Conservation (phyloP, 2,888 invertebrate genomes). For the Campopleginae sp. region DNA sequence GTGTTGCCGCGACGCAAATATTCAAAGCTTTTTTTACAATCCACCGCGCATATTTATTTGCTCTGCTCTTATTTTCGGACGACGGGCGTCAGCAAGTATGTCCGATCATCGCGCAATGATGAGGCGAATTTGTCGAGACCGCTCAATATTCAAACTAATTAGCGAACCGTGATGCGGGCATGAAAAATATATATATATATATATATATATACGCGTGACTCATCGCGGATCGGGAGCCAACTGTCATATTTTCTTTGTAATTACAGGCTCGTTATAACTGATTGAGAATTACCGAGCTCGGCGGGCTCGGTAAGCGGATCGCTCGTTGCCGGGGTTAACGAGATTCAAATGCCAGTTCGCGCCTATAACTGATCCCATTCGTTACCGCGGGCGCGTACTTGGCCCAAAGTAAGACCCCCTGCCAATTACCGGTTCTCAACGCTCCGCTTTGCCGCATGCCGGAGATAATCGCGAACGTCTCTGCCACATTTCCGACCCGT, state of each 20-base stretch:
- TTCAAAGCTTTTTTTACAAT: constrained; percentile 79
- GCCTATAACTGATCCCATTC: constrained; percentile 73
- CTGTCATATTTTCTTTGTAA: neutral
- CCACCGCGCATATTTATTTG: constrained; percentile 78
- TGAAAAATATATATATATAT: no score
- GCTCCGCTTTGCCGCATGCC: constrained; percentile 59
- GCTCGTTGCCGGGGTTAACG: constrained; percentile 68
- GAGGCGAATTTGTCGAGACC: no score
- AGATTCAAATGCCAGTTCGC: constrained; percentile 72
- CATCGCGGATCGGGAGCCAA: no score
- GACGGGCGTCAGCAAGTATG: neutral
- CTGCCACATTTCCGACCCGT: constrained; percentile 6
- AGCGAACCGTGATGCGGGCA: no score
- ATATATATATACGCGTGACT: no score
- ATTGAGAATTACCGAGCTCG: constrained; percentile 26
- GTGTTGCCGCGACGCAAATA: constrained; percentile 79
- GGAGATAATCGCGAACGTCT: constrained; percentile 70
- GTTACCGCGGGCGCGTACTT: constrained; percentile 69
- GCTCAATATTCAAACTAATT: no score
- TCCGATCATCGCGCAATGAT: no score
- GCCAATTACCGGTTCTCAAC: constrained; percentile 76
- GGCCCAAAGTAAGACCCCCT: constrained; percentile 75
- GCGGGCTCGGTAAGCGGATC: neutral
- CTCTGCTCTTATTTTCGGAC: constrained; percentile 44
- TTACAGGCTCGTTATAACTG: neutral